Percentiles rank a stretch among this genome's conserved stretches.
These are phyloP conservation scores for Emmelina monodactyla DNA, from an alignment of 2,888 invertebrate species.

Conservation along the genomic window DNA sequence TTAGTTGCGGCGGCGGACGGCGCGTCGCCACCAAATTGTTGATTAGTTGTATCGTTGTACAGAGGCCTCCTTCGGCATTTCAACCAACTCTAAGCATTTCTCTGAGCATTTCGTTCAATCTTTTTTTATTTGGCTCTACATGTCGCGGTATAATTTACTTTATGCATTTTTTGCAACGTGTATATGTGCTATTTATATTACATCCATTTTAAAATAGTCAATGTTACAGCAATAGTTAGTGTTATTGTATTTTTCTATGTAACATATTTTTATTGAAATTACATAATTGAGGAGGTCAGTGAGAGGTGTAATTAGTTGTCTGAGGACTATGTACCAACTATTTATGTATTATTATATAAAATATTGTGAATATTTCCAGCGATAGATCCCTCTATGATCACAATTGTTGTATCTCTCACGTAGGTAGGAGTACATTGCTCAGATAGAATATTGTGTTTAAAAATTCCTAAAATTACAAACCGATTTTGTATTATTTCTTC, in stretches of 20 bases:
- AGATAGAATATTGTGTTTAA: conserved; percentile 43
- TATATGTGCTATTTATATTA: background rate
- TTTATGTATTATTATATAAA: no score
- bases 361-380: no score
- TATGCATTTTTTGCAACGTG: no score
- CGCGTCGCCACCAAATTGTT: conserved; percentile 25
- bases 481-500: conserved; percentile 64
- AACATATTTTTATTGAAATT: conserved; percentile 26
- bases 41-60: conserved; percentile 40
- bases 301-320: no score
- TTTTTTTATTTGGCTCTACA: no score
- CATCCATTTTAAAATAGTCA: conserved; percentile 16
- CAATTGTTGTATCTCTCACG: no score
- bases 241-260: conserved; percentile 29
- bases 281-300: conserved; percentile 25
- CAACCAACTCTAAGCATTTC: conserved; percentile 32
- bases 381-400: no score
- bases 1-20: conserved; percentile 13
- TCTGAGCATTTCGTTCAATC: conserved; percentile 34
- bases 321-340: no score
- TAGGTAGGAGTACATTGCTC: conserved; percentile 51
- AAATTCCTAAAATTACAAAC: conserved; percentile 47
- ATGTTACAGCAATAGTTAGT: conserved; percentile 36
- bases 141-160: no score
- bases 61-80: no score